Percentiles rank a stretch among this genome's conserved stretches.
phyloP scores from a whole-genome alignment of 2,113 vertebrate species.

The Paradoxurus hermaphroditus region DNA sequence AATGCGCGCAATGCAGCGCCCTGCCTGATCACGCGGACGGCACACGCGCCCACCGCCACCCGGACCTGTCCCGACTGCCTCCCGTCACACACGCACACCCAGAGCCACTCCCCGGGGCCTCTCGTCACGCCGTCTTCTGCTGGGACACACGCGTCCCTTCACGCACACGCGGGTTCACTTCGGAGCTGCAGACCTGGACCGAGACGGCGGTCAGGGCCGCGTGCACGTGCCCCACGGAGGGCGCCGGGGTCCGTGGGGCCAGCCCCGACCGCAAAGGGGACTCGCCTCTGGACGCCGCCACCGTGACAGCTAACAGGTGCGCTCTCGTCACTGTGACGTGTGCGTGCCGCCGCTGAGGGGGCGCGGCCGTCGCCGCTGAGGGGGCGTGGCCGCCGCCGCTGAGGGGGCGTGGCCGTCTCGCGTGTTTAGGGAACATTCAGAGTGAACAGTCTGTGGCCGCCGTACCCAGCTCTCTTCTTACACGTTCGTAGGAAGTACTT shows the following conservation, averaged over 20 bases:
- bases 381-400: background rate
- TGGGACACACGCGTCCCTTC: background rate
- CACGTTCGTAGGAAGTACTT: background rate
- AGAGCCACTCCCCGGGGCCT: background rate
- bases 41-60: background rate
- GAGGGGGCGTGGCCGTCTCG: background rate
- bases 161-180: background rate
- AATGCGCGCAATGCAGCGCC: no score
- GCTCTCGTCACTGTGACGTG: background rate
- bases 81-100: no score
- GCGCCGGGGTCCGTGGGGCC: fast-evolving
- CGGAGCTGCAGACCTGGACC: background rate
- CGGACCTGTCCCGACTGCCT: no score
- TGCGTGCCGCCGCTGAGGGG: background rate
- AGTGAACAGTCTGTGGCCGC: background rate
- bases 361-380: no score
- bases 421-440: background rate
- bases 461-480: background rate
- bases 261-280: background rate
- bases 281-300: background rate
- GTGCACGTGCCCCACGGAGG: fast-evolving
- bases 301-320: background rate
- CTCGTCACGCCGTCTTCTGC: background rate
- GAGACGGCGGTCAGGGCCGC: background rate
- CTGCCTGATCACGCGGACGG: background rate